Conservation (phyloP, 2,888 invertebrate species). For the Eugnorisma glareosa region DNA sequence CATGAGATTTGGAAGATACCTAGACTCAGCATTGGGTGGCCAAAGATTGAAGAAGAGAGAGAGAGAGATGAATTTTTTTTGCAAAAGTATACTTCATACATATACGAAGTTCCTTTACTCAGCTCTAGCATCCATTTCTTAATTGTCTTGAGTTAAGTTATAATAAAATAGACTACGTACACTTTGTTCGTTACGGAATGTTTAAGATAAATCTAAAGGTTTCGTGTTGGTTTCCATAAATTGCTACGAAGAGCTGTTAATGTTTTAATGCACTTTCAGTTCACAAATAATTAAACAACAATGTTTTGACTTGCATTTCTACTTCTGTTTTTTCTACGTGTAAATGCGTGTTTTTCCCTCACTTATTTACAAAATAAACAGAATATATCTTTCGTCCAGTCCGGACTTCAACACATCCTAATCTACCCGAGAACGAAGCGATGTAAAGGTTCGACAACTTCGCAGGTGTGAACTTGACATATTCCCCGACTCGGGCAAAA, state of each 20-base stretch:
- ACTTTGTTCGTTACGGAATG: not conserved
- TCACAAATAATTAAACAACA: not conserved
- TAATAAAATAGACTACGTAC: not conserved
- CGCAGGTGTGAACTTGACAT: constrained; percentile 71
- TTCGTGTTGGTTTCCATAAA: constrained; percentile 2
- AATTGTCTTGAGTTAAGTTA: constrained; percentile 4
- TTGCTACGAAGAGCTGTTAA: not conserved
- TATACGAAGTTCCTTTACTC: too few species aligned
- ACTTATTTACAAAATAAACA: constrained; percentile 17
- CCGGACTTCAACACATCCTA: constrained; percentile 46
- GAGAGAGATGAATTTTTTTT: too few species aligned
- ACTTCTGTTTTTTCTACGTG: not conserved
- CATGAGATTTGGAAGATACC: too few species aligned
- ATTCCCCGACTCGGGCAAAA: constrained; percentile 62
- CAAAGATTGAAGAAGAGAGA: too few species aligned
- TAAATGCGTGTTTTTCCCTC: not conserved
- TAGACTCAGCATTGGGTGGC: too few species aligned
- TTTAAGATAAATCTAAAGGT: constrained; percentile 29
- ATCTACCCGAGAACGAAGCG: constrained; percentile 55
- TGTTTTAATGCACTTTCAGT: constrained; percentile 5
- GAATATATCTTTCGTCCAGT: constrained; percentile 30
- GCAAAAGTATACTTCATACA: too few species aligned
- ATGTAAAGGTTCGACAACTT: constrained; percentile 53
- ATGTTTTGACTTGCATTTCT: not conserved
- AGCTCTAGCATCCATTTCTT: not conserved